These are phyloP conservation scores for Pogonomyrmex barbatus DNA, from an alignment of 1,140 invertebrate genomes.

Conservation along the genomic window DNA sequence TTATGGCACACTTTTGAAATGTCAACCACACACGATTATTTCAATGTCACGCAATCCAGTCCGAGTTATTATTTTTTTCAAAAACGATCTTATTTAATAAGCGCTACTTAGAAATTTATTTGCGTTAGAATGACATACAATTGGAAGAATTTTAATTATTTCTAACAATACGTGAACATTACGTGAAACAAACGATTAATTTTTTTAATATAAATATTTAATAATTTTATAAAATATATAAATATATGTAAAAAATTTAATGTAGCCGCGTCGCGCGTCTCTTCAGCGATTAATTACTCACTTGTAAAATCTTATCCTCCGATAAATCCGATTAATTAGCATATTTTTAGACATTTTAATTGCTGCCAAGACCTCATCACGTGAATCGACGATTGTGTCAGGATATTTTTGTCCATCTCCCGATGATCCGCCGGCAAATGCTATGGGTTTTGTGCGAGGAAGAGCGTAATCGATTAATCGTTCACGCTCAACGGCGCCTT, in stretches of 20 bases:
- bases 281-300: neutral
- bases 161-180: neutral
- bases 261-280: neutral
- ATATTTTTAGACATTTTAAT: neutral
- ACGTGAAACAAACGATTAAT: neutral
- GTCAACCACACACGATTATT: neutral
- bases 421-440: neutral
- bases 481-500: constrained; percentile 39
- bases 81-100: neutral
- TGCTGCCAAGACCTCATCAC: neutral
- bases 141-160: neutral
- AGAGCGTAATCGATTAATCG: constrained; percentile 28
- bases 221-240: neutral
- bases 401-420: neutral
- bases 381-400: neutral
- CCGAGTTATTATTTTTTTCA: neutral
- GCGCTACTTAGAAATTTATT: neutral
- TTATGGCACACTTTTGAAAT: constrained; percentile 37
- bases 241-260: neutral
- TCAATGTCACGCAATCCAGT: constrained; percentile 35
- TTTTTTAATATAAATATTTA: neutral
- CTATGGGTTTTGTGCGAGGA: constrained; percentile 29
- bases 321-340: neutral
- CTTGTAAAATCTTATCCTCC: neutral
- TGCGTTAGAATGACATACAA: neutral